Evolutionary conservation across 2,113 vertebrate genomes (phyloP).

Genomic region (Chaetodon auriga): DNA sequence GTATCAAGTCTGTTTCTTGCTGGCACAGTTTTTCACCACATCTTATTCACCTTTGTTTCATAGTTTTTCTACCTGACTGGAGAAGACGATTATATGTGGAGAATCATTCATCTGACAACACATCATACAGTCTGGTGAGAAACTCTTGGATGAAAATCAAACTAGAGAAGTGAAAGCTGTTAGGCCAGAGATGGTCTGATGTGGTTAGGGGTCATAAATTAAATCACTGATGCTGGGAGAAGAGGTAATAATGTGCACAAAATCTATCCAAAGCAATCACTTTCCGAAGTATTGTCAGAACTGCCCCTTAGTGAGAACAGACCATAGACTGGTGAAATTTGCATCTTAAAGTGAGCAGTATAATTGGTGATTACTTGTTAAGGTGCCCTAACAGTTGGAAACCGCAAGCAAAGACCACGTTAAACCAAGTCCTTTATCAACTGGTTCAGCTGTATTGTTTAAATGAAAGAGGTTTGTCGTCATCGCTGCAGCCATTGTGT

Average conservation of each 20-base stretch:
- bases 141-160: neutral
- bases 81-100: neutral
- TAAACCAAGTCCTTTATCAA: neutral
- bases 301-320: neutral
- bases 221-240: neutral
- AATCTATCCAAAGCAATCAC: slow-evolving; percentile 7
- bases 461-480: too few species aligned
- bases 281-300: neutral
- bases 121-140: neutral
- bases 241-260: neutral
- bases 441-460: neutral
- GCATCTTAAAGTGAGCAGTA: too few species aligned
- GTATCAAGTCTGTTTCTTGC: neutral
- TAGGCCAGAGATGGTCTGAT: neutral
- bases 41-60: neutral
- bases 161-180: neutral
- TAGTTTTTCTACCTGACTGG: neutral
- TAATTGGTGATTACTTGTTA: neutral
- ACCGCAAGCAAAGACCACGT: neutral
- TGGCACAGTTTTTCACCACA: neutral
- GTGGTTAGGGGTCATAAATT: neutral
- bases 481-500: neutral
- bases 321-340: neutral
- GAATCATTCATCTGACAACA: neutral
- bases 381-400: neutral